Evolutionary conservation across 2,113 vertebrate species (phyloP).

Genomic region (Bothrops jararaca): DNA sequence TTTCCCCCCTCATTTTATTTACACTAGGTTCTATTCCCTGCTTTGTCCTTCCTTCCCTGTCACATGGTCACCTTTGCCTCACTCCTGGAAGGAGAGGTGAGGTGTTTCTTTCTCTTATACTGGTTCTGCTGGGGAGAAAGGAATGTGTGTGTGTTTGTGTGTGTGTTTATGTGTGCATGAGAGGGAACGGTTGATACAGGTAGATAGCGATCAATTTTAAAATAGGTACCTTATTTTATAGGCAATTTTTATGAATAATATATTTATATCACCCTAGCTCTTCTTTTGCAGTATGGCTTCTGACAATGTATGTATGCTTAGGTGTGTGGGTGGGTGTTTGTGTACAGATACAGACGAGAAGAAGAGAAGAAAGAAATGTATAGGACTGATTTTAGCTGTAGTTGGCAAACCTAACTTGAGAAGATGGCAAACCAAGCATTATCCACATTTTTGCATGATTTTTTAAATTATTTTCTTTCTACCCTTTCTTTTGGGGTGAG

Average conservation of each 20-base stretch:
- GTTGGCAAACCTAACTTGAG: neutral
- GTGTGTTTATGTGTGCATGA: neutral
- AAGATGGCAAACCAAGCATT: neutral
- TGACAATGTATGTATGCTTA: neutral
- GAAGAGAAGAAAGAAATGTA: neutral
- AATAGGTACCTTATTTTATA: neutral
- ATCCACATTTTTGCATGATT: neutral
- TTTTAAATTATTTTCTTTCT: neutral
- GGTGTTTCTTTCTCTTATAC: neutral
- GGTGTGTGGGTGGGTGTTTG: neutral
- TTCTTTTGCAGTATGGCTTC: neutral
- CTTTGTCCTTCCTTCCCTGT: neutral
- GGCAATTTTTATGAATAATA: neutral
- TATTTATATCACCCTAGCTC: neutral
- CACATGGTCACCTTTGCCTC: neutral
- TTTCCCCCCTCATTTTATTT: neutral
- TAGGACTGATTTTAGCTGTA: neutral
- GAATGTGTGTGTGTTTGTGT: neutral
- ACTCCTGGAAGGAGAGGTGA: neutral
- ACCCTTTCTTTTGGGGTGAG: neutral
- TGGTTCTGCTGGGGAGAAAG: neutral
- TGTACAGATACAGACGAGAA: neutral
- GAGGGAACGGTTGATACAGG: neutral
- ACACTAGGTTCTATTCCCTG: neutral
- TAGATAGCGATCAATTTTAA: neutral